A percentile compares a stretch with the other conserved stretches of the same genome.
phyloP scores from a whole-genome alignment of 2,888 invertebrate species.

The Chrysolina haemoptera region DNA sequence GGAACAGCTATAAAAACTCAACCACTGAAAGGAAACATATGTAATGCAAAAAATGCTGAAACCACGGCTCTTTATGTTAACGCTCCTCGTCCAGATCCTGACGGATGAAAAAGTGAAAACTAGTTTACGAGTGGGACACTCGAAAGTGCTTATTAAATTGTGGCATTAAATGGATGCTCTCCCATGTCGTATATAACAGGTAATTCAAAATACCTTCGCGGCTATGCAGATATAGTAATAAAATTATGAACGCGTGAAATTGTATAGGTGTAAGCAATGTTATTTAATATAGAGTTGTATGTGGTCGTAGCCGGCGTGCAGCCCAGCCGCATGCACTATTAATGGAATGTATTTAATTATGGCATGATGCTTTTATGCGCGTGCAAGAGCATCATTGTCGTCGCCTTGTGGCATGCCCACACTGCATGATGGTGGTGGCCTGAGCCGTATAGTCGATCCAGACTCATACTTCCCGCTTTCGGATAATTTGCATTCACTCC shows the following conservation, averaged over 20 bases:
- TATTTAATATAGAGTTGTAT: conserved; percentile 65
- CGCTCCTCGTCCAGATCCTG: background rate
- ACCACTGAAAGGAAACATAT: background rate
- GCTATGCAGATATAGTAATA: conserved; percentile 62
- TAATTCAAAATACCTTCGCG: conserved; percentile 58
- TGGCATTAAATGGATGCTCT: conserved; percentile 47
- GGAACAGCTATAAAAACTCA: background rate
- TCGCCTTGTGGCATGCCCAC: conserved; percentile 39
- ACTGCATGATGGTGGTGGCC: conserved; percentile 17
- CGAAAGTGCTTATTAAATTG: conserved; percentile 46
- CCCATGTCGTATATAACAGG: conserved; percentile 49
- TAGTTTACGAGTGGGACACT: background rate
- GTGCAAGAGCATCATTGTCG: conserved; percentile 50
- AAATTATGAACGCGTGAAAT: conserved; percentile 68
- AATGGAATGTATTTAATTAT: conserved; percentile 70
- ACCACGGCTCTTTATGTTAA: background rate
- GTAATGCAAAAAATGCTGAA: background rate
- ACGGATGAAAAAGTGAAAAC: background rate
- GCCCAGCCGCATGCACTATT: conserved; percentile 67
- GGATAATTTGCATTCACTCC: conserved; percentile 9
- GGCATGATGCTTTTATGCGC: conserved; percentile 67
- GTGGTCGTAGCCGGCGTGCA: conserved; percentile 53
- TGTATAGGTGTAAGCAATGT: conserved; percentile 67
- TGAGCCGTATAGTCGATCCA: conserved; percentile 9
- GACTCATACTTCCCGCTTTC: conserved; percentile 7